These are phyloP conservation scores for Psittacula echo DNA, from an alignment of 2,797 vertebrate species.

Conservation along the genomic window DNA sequence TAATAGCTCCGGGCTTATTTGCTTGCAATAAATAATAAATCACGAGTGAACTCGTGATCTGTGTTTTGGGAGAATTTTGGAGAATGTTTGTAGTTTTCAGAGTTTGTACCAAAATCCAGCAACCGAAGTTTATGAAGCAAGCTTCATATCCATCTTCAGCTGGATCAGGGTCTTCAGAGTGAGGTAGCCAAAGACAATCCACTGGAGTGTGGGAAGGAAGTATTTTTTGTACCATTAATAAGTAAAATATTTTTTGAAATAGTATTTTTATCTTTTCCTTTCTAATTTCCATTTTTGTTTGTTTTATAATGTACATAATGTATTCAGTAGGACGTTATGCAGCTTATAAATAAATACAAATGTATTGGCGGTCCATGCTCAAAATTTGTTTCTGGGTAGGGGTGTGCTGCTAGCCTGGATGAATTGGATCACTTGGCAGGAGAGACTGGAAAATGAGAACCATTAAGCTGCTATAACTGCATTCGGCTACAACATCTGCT, in stretches of 20 bases:
- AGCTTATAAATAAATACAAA: neutral
- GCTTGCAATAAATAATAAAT: neutral
- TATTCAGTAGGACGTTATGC: neutral
- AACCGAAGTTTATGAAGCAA: neutral
- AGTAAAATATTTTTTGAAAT: neutral
- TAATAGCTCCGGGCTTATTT: neutral
- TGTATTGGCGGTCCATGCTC: neutral
- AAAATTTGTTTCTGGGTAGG: neutral
- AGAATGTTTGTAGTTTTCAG: neutral
- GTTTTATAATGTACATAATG: neutral
- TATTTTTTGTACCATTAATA: neutral
- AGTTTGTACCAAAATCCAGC: neutral
- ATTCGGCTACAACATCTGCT: neutral
- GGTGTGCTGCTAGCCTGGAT: neutral
- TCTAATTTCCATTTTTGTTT: neutral
- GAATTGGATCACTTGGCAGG: neutral
- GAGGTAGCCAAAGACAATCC: neutral
- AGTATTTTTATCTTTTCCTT: neutral
- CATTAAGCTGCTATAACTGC: neutral
- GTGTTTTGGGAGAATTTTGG: neutral
- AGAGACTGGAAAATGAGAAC: neutral
- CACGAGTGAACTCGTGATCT: neutral
- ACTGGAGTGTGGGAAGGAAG: neutral
- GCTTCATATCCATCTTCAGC: neutral
- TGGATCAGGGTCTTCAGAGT: neutral